phyloP scores from a whole-genome alignment of 2,113 vertebrate genomes.

The Poecile atricapillus region DNA sequence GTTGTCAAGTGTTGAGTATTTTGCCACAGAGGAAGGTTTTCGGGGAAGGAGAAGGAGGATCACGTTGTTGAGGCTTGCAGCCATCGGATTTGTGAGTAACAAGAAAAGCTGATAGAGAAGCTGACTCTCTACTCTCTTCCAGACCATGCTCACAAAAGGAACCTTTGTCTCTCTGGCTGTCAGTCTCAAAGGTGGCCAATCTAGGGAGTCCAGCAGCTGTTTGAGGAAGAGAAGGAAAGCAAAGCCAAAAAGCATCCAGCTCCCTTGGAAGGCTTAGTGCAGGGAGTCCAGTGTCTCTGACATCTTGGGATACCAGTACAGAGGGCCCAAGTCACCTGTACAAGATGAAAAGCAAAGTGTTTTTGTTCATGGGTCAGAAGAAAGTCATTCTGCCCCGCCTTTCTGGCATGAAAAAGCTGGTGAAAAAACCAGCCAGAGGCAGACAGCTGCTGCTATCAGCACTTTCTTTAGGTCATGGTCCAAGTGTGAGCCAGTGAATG shows the following conservation, averaged over 20 bases:
- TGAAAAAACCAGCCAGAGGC: not conserved
- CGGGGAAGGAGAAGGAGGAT: not conserved
- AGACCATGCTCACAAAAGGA: not conserved
- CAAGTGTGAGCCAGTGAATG: not conserved
- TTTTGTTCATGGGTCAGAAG: not conserved
- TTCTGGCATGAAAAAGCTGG: not conserved
- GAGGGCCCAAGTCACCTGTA: not conserved
- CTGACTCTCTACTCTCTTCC: not conserved
- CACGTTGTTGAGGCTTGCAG: not conserved
- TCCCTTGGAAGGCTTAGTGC: not conserved
- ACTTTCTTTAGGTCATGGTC: not conserved
- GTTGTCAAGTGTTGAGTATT: not conserved
- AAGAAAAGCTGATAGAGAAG: not conserved
- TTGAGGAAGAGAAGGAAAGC: not conserved
- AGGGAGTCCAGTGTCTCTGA: not conserved
- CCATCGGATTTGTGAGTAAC: not conserved
- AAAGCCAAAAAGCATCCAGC: not conserved
- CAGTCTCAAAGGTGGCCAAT: not conserved
- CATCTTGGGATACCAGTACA: not conserved
- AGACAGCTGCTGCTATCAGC: not conserved
- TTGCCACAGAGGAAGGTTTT: not conserved
- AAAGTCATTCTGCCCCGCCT: not conserved
- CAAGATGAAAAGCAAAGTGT: not conserved
- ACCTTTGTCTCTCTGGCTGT: not conserved
- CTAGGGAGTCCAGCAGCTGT: not conserved